Conservation (phyloP, 2,113 vertebrate species). For the Rhadina sibilatrix region DNA sequence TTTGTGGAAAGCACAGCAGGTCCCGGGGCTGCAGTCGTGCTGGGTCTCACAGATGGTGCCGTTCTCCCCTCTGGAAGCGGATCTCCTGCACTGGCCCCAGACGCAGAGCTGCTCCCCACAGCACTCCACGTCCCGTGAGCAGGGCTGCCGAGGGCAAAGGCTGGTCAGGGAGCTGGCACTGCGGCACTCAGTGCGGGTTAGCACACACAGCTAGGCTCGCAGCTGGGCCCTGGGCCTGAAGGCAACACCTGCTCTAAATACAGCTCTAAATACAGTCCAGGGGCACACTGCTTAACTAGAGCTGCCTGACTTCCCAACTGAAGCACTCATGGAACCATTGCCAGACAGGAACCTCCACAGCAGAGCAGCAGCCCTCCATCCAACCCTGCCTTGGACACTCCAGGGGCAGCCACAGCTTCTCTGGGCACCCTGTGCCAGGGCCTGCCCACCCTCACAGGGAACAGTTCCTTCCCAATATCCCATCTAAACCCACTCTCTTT, state of each 20-base stretch:
- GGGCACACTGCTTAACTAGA: rapidly evolving
- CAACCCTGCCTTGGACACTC: background rate
- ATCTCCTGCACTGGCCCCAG: conserved; percentile 84
- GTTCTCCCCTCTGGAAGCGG: conserved; percentile 77
- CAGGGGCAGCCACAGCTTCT: background rate
- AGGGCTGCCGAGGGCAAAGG: conserved; percentile 69
- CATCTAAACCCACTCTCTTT: background rate
- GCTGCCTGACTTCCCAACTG: rapidly evolving
- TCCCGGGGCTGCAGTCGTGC: conserved; percentile 80
- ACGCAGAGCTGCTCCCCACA: conserved; percentile 85
- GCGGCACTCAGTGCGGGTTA: rapidly evolving
- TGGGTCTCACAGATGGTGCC: conserved; percentile 91
- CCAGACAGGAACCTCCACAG: background rate
- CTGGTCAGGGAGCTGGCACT: background rate
- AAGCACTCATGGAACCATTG: rapidly evolving
- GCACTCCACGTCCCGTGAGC: conserved; percentile 86
- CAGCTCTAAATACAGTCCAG: too few relatives aligned
- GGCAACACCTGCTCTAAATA: background rate
- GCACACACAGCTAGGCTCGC: rapidly evolving
- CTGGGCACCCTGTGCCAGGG: background rate
- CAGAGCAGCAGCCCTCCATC: background rate
- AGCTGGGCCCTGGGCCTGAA: background rate
- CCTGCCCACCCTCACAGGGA: background rate
- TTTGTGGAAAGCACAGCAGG: conserved; percentile 90
- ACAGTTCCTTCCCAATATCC: background rate